A percentile compares a stretch with the other conserved stretches of the same genome.
Conservation (phyloP, 1,140 invertebrate genomes). For the Tribolium madens region DNA sequence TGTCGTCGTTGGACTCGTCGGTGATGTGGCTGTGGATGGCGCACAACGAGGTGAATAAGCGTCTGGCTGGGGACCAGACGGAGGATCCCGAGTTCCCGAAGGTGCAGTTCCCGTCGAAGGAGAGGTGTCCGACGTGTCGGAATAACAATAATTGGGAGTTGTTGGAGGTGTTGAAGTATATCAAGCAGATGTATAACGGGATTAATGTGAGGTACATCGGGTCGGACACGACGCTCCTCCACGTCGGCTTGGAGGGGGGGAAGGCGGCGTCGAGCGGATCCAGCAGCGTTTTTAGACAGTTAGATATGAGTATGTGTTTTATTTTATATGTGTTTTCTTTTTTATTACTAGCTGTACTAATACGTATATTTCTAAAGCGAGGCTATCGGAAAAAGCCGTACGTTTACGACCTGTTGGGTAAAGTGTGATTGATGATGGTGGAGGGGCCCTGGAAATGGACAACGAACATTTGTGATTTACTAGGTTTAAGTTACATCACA, state of each 20-base stretch:
- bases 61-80: slow-evolving; percentile 85
- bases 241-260: slow-evolving; percentile 37
- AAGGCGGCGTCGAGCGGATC: neutral
- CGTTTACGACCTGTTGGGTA: slow-evolving; percentile 73
- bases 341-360: slow-evolving; percentile 78
- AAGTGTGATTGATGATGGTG: slow-evolving; percentile 74
- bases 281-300: slow-evolving; percentile 29
- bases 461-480: slow-evolving; percentile 18
- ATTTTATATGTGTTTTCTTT: slow-evolving; percentile 79
- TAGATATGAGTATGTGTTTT: slow-evolving; percentile 81
- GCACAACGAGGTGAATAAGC: slow-evolving; percentile 93
- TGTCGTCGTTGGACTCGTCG: slow-evolving; percentile 78
- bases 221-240: slow-evolving; percentile 60
- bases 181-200: slow-evolving; percentile 79
- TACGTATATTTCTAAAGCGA: slow-evolving; percentile 80
- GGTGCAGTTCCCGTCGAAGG: slow-evolving; percentile 85
- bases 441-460: neutral
- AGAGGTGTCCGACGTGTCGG: slow-evolving; percentile 80
- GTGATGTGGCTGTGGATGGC: slow-evolving; percentile 95
- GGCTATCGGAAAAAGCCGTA: slow-evolving; percentile 78
- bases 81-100: slow-evolving; percentile 95
- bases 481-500: slow-evolving; percentile 7
- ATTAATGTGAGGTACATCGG: slow-evolving; percentile 63
- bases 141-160: slow-evolving; percentile 76
- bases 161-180: slow-evolving; percentile 78